phyloP scores from a whole-genome alignment of 2,888 invertebrate species.

The Hydropsyche betteni region DNA sequence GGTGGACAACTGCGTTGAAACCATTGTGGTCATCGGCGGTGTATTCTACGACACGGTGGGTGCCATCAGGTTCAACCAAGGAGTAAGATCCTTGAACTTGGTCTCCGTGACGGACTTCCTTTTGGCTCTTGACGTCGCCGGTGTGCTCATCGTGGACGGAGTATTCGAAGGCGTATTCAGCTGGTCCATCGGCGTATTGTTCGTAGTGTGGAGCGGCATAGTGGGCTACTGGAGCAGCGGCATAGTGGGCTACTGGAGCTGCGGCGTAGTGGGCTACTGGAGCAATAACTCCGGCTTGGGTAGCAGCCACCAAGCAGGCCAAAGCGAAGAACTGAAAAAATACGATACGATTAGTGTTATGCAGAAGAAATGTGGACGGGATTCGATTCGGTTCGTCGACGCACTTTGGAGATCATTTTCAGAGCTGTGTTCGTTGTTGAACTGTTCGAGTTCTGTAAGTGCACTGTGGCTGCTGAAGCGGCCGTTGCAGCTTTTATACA shows the following conservation, averaged over 20 bases:
- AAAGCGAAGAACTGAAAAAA: constrained; percentile 18
- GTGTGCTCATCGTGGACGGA: constrained; percentile 62
- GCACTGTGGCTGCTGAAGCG: too few species aligned
- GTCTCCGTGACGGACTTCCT: constrained; percentile 62
- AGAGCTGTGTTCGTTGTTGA: too few species aligned
- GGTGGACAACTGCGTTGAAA: constrained; percentile 32
- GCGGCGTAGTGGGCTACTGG: constrained; percentile 48
- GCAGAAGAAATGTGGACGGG: not conserved
- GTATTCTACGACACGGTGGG: constrained; percentile 56
- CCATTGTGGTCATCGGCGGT: constrained; percentile 36
- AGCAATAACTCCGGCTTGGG: constrained; percentile 41
- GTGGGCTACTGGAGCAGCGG: constrained; percentile 50
- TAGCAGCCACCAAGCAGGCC: constrained; percentile 30
- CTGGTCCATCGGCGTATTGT: constrained; percentile 58
- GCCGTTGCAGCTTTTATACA: too few species aligned
- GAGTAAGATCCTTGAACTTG: constrained; percentile 63
- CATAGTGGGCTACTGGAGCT: constrained; percentile 48
- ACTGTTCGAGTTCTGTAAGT: too few species aligned
- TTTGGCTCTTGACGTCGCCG: constrained; percentile 64
- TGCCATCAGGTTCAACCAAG: constrained; percentile 63
- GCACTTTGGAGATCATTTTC: too few species aligned
- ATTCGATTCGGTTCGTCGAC: too few species aligned
- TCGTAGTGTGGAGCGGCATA: constrained; percentile 59
- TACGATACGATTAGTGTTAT: not conserved
- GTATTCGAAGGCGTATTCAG: constrained; percentile 61